Conservation (phyloP, 2,888 invertebrate genomes). For the Leptura quadrifasciata region DNA sequence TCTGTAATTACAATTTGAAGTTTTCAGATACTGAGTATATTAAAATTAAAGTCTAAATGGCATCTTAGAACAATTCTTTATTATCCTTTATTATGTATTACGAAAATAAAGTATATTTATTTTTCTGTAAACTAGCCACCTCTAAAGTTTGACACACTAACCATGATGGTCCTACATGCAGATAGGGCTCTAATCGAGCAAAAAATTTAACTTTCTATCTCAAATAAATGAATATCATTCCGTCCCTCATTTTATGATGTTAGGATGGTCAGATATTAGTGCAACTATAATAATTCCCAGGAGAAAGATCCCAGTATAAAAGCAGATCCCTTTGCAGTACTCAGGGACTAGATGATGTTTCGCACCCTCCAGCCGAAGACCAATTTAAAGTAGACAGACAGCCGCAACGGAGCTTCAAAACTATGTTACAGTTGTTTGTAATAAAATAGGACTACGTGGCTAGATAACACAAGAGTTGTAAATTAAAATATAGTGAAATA, state of each 20-base stretch:
- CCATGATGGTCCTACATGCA: no score
- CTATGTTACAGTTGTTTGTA: neutral
- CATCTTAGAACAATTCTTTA: no score
- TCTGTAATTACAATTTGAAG: no score
- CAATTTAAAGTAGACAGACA: neutral
- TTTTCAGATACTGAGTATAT: no score
- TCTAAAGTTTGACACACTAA: no score
- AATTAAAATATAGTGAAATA: neutral
- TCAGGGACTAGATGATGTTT: neutral
- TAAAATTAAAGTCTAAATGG: no score
- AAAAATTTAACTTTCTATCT: no score
- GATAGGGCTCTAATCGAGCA: no score
- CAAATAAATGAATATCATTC: neutral
- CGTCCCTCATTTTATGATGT: neutral
- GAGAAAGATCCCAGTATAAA: neutral
- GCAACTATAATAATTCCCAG: neutral
- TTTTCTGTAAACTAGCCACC: no score
- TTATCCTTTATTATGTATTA: no score
- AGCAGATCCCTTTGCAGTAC: neutral
- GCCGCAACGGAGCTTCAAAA: neutral
- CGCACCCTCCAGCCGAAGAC: neutral
- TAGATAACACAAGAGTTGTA: neutral
- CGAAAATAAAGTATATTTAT: no score
- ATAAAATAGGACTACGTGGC: neutral
- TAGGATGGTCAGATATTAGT: neutral